Conservation (phyloP, 1,140 invertebrate species). For the Heliconius hewitsoni region DNA sequence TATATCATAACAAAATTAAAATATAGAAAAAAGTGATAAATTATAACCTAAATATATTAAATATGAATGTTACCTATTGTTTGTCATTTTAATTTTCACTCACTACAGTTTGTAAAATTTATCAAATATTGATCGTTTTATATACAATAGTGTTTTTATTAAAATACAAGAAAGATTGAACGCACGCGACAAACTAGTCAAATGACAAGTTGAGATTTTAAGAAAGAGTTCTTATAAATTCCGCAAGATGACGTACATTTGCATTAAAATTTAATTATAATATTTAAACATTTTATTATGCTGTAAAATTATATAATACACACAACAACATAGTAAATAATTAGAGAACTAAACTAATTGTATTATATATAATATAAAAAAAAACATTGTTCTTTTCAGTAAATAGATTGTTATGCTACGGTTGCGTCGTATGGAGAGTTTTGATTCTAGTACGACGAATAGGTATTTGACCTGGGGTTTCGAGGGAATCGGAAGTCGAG, state of each 20-base stretch:
- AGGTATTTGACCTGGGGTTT: too few species aligned
- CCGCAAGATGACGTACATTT: slow-evolving; percentile 10
- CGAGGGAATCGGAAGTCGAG: too few species aligned
- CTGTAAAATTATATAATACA: too few species aligned
- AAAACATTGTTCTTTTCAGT: too few species aligned
- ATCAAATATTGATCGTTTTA: not conserved
- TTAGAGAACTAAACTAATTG: too few species aligned
- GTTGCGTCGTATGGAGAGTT: too few species aligned
- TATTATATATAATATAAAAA: too few species aligned
- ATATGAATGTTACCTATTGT: not conserved
- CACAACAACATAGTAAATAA: too few species aligned
- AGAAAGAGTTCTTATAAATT: not conserved
- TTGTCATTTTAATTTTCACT: not conserved
- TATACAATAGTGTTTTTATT: not conserved
- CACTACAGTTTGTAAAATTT: not conserved
- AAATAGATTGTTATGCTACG: too few species aligned
- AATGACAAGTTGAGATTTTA: not conserved
- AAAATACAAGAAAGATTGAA: not conserved
- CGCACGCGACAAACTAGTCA: not conserved
- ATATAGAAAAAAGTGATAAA: not conserved
- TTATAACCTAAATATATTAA: not conserved
- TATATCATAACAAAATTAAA: not conserved
- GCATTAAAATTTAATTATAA: not conserved
- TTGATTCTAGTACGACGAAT: too few species aligned
- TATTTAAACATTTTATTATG: too few species aligned